Percentiles rank a stretch among this genome's conserved stretches.
Conservation (phyloP, 2,113 vertebrate species). For the Hippocampus abdominalis region DNA sequence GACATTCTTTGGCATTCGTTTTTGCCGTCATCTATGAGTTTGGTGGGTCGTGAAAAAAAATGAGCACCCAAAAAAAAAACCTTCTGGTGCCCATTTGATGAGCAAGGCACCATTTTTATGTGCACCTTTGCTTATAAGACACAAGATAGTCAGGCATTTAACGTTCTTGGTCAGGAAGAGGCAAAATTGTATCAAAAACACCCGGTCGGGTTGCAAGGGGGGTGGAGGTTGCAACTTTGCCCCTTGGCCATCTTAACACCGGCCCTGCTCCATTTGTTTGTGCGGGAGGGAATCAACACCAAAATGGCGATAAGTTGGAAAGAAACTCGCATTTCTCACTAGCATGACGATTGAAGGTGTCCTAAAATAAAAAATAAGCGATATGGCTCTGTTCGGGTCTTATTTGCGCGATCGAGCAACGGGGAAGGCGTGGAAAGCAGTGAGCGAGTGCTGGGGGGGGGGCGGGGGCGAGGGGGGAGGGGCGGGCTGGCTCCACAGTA, state of each 20-base stretch:
- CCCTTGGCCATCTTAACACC: background rate
- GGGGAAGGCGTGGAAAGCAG: conserved; percentile 32
- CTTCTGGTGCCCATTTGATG: no score
- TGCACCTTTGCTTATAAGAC: no score
- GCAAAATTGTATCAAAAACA: no score
- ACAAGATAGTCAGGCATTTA: no score
- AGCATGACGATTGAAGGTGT: background rate
- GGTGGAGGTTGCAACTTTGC: no score
- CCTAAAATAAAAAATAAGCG: background rate
- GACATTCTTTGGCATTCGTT: no score
- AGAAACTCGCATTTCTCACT: background rate
- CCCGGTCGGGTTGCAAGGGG: no score
- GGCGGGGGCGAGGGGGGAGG: background rate
- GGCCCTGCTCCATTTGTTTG: background rate
- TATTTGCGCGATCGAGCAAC: conserved; percentile 66
- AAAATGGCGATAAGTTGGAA: background rate
- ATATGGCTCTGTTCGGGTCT: conserved; percentile 57
- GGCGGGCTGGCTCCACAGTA: conserved; percentile 20
- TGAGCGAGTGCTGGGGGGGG: background rate
- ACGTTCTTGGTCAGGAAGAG: no score
- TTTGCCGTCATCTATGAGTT: no score
- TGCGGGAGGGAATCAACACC: background rate
- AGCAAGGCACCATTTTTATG: no score
- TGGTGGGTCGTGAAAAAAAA: no score
- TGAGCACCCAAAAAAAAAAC: no score